Conservation (phyloP, 2,888 invertebrate genomes). For the Nemurella pictetii region DNA sequence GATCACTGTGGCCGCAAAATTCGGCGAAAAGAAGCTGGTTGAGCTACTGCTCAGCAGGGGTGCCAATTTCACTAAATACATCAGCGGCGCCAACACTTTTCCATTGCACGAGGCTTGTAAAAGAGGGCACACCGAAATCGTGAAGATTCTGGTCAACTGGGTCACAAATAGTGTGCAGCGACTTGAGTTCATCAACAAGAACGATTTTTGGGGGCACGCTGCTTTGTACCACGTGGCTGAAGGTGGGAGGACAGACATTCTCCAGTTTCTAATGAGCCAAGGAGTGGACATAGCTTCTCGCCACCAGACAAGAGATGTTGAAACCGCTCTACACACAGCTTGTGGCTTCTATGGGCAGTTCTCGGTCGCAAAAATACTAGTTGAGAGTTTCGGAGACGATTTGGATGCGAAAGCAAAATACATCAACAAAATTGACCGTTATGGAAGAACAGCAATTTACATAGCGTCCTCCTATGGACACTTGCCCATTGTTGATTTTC, state of each 20-base stretch:
- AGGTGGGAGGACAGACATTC: background rate
- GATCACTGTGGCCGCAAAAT: background rate
- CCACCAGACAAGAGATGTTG: background rate
- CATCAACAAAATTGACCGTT: background rate
- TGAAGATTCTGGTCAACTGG: background rate
- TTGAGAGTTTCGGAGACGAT: slow-evolving; percentile 1
- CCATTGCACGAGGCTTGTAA: background rate
- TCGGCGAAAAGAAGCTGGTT: background rate
- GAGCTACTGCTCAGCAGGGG: background rate
- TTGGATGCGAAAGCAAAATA: background rate
- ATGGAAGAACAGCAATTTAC: background rate
- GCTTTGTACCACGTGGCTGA: background rate
- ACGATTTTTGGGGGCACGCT: background rate
- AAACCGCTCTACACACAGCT: background rate
- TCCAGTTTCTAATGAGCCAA: background rate
- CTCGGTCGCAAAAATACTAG: background rate
- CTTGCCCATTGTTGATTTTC: background rate
- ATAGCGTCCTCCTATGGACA: background rate
- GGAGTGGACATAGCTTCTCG: background rate
- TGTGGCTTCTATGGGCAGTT: background rate
- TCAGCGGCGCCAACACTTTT: background rate
- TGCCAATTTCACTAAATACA: background rate
- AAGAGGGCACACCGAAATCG: background rate
- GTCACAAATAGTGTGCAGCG: background rate
- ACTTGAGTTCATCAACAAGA: background rate